Percentiles rank a stretch among this genome's conserved stretches.
These are phyloP conservation scores for Metridium senile DNA, from an alignment of 92 coral and sea anemone species.

Conservation along the genomic window DNA sequence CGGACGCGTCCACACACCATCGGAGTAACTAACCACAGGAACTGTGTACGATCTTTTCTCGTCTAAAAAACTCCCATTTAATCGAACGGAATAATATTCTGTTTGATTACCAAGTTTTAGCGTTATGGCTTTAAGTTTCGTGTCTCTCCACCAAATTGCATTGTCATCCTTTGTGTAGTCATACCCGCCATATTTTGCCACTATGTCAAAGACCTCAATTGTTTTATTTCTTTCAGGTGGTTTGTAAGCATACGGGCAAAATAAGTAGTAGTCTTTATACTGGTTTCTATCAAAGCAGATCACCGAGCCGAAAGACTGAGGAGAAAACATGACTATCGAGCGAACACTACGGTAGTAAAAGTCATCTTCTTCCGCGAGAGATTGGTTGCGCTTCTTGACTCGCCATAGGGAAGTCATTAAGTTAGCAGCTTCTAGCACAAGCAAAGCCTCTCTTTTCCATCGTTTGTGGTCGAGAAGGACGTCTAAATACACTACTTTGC, in stretches of 20 bases:
- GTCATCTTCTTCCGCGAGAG: slow-evolving; percentile 53
- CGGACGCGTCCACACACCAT: slow-evolving; percentile 88
- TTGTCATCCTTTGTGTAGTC: slow-evolving; percentile 55
- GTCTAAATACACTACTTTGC: slow-evolving; percentile 30
- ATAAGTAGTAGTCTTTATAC: slow-evolving; percentile 60
- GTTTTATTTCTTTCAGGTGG: slow-evolving; percentile 29
- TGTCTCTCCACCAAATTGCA: slow-evolving; percentile 73
- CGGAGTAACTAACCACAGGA: slow-evolving; percentile 46
- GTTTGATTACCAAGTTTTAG: slow-evolving; percentile 26
- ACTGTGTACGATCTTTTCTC: slow-evolving; percentile 24
- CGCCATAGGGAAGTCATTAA: slow-evolving; percentile 78
- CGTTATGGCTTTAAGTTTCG: slow-evolving; percentile 37
- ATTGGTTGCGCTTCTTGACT: slow-evolving; percentile 20
- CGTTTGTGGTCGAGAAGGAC: slow-evolving; percentile 46
- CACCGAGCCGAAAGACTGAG: slow-evolving; percentile 73
- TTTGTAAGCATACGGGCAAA: slow-evolving; percentile 90
- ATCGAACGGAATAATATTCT: slow-evolving; percentile 45
- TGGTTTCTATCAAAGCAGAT: slow-evolving; percentile 73
- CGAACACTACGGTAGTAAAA: slow-evolving; percentile 54
- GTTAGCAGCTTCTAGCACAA: slow-evolving; percentile 70
- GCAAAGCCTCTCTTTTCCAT: slow-evolving; percentile 65
- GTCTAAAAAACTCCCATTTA: slow-evolving; percentile 35
- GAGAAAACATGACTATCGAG: slow-evolving; percentile 60
- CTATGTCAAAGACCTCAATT: slow-evolving; percentile 69
- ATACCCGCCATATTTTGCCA: slow-evolving; percentile 45